Base-by-base conservation (phyloP, 2,888 invertebrate species). In the Oxyteleia sp. region DNA sequence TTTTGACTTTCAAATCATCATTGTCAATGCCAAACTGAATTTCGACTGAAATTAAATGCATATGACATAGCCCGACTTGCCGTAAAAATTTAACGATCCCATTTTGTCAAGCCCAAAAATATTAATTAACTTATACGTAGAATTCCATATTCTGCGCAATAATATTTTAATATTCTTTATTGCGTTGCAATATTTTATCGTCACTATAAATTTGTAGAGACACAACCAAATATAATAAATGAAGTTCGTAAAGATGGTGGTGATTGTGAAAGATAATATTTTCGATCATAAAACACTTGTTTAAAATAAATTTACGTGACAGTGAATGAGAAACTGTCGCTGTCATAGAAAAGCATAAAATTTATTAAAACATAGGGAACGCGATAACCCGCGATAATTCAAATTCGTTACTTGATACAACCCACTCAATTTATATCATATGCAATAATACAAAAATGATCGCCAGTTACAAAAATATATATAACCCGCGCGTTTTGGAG, bases 381-480 rank as follows among this genome's bases (percentile, higher is more conserved):
- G 68, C 38, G 43, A 68, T 72, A 64, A 82, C 68, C 81, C 20
- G 79, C 76, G 78, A 78, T 86, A 83, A 82, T 79, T 86, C 84
- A 85, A 80, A 83, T 80, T 76, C 41, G 51, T 80, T 72, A 72
- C 49, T 49, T 43, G 75, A 85, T 82, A 82, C 79, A 72, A 32
- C 63, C 59, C 38, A 63, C 78, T 82, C 74, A 66, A 86, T 85
- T 84, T 85, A 71, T 66, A 75, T 35, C 80, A 81, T 84, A 84
- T 84, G 79, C 84, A 86, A 76, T 85, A 82, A 86, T 86, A 85
- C 80, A 78, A 87, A 87, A 87, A 84, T 88, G 86, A 86, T 86
- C 78, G 63, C 63, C 38, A 47, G 53, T 35, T 57, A 63, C 45
- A 29, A 51, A 80, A 75, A 72, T 64, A 84, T 71, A 80, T 68